phyloP scores from a whole-genome alignment of 2,113 vertebrate genomes.

The Nycticorax nycticorax region DNA sequence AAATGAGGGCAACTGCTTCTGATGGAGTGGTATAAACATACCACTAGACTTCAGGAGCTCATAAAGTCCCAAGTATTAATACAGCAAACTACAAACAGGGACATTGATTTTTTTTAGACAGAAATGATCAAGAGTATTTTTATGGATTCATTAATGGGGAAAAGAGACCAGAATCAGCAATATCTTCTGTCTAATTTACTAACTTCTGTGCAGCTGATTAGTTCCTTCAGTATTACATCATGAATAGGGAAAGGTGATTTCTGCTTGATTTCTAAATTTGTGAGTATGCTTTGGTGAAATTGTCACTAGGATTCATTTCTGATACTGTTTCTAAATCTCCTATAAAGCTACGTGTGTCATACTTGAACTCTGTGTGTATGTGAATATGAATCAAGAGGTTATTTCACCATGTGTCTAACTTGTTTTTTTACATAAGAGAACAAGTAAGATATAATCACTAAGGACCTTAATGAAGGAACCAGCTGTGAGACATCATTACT shows the following conservation, averaged over 20 bases:
- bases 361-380: neutral
- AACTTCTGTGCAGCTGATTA: neutral
- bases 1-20: neutral
- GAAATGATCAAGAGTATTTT: neutral
- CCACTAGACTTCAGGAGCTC: neutral
- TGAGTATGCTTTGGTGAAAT: neutral
- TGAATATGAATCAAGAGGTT: neutral
- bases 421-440: neutral
- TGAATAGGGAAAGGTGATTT: neutral
- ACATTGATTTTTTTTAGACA: neutral
- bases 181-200: neutral
- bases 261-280: neutral
- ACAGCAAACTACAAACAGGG: accelerated
- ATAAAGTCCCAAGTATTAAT: neutral
- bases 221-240: neutral
- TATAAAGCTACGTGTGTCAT: neutral
- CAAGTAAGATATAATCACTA: neutral
- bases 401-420: slow-evolving; percentile 5
- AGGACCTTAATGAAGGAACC: slow-evolving; percentile 28
- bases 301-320: neutral
- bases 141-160: neutral
- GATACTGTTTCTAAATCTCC: neutral
- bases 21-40: neutral
- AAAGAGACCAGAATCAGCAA: neutral
- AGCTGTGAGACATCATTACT: slow-evolving; percentile 48